These are phyloP conservation scores for Hylaea fasciaria DNA, from an alignment of 2,888 invertebrate species.

Conservation along the genomic window DNA sequence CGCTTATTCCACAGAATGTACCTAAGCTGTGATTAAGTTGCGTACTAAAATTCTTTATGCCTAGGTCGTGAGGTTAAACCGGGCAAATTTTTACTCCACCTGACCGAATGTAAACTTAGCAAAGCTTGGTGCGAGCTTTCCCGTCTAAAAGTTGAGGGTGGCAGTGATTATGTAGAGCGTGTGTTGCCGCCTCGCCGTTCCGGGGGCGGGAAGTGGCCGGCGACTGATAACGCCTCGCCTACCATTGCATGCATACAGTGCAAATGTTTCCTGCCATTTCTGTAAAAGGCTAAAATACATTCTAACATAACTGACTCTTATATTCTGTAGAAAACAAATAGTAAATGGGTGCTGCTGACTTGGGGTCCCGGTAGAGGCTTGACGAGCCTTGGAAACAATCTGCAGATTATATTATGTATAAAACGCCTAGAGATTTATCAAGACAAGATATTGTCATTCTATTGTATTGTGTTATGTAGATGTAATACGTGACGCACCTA, in stretches of 20 bases:
- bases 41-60: slow-evolving; percentile 3
- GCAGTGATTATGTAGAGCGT: slow-evolving; percentile 32
- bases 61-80: not conserved
- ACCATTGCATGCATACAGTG: slow-evolving; percentile 11
- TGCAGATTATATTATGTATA: no score
- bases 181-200: slow-evolving; percentile 29
- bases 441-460: no score
- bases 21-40: slow-evolving; percentile 12
- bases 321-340: not conserved
- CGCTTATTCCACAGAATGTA: slow-evolving; percentile 9
- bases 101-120: slow-evolving; percentile 5
- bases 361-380: no score
- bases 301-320: not conserved
- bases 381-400: no score
- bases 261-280: slow-evolving; percentile 25
- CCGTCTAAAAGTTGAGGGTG: slow-evolving; percentile 23
- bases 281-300: slow-evolving; percentile 4
- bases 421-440: no score
- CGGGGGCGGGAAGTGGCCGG: slow-evolving; percentile 39
- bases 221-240: slow-evolving; percentile 29
- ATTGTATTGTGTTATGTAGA: no score
- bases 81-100: slow-evolving; percentile 3
- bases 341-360: no score
- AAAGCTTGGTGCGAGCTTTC: slow-evolving; percentile 1
- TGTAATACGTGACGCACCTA: no score